Conservation (phyloP, 2,888 invertebrate genomes). For the Anoplius nigerrimus region DNA sequence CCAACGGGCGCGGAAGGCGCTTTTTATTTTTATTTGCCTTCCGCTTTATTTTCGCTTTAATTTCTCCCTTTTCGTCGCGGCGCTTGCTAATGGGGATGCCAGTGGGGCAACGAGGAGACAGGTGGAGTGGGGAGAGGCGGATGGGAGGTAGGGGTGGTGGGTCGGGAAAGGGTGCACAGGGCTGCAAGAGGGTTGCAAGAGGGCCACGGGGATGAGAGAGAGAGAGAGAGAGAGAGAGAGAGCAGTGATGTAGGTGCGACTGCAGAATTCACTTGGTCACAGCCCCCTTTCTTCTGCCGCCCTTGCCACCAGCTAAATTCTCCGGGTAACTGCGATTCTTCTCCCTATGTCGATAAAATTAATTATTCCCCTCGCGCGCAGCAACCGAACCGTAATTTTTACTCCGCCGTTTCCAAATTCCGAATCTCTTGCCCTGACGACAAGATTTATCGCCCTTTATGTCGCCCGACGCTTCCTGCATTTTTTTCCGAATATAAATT, state of each 20-base stretch:
- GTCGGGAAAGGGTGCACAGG: conserved; percentile 9
- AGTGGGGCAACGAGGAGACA: conserved; percentile 36
- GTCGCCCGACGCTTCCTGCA: neutral
- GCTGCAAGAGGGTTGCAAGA: neutral
- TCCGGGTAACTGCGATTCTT: conserved; percentile 49
- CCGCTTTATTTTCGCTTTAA: conserved; percentile 57
- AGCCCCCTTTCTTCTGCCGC: conserved; percentile 25
- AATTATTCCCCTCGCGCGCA: conserved; percentile 39
- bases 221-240: too few species aligned
- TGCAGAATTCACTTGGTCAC: conserved; percentile 31
- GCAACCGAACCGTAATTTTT: conserved; percentile 3
- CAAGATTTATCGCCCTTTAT: conserved; percentile 20
- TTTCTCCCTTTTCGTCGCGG: conserved; percentile 59
- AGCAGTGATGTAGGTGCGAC: conserved; percentile 32
- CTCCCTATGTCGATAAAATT: conserved; percentile 52
- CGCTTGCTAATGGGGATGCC: conserved; percentile 50
- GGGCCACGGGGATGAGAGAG: neutral
- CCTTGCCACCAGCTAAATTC: conserved; percentile 33
- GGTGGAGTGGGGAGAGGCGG: conserved; percentile 7
- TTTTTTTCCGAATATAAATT: neutral
- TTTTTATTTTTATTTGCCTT: conserved; percentile 55
- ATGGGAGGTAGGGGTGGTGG: conserved; percentile 4
- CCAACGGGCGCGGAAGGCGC: conserved; percentile 28
- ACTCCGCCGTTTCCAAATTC: conserved; percentile 12
- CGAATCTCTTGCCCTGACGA: conserved; percentile 13